Base-by-base conservation (phyloP, 2,113 vertebrate species). In the Tupaia tana region DNA sequence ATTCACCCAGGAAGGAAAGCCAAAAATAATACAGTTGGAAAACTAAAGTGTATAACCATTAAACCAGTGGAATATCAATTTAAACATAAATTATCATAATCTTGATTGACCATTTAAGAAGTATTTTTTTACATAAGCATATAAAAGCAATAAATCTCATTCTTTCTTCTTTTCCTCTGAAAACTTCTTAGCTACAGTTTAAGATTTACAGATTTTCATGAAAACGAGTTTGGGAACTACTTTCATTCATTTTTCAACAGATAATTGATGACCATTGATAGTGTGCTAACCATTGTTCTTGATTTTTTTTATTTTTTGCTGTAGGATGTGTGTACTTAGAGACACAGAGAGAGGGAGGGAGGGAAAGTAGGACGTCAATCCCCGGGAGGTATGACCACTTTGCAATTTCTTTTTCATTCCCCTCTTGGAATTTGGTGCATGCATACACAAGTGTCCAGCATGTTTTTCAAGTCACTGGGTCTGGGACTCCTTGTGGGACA, bases 1-100 rank as follows among this genome's bases (percentile, higher is more conserved):
- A 97, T 96, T n/a, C 52, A 96, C 9, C 20, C 31, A 94, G 80
- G 93, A 98, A 98, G 64, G 71, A 97, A n/a, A 98, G 98, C 97
- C 97, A 98, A 98, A 94, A 98, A 94, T 96, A 98, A 98, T 91
- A 98, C 87, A 98, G 86, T 96, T 96, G 96, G 79, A 93, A 87
- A 96, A 96, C 52, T 92, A 34, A 78, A 34, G 67, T 31, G 93
- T 96, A 91, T 61, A 8, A 80, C 70, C 84, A 89, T 97, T 97
- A 97, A 95, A 87, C 93, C 14, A 93, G 88, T 93, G 74, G 69
- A 85, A 93, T 86, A 92, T 92, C 64, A 92, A 84, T 78, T 95
- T 93, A 91, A 98, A 91, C 20, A 29, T 29, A 85, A 91, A 96
- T 96, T 86, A 79, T 75, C 58, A 96, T 71, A 93, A 82, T 94